phyloP scores from a whole-genome alignment of 2,113 vertebrate genomes.

The Garra rufa region DNA sequence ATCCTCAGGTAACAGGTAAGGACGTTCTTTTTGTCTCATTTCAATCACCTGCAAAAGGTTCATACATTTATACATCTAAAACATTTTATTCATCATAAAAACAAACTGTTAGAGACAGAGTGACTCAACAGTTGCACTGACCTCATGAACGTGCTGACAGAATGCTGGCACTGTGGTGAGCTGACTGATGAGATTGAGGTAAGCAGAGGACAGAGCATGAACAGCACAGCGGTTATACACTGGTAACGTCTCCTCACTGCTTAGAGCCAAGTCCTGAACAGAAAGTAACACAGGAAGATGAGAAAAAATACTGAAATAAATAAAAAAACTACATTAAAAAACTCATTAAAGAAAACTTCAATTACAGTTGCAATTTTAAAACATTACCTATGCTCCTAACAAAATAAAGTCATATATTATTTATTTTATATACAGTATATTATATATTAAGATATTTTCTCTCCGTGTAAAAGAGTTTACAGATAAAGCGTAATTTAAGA shows the following conservation, averaged over 20 bases:
- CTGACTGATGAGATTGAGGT: slow-evolving; percentile 96
- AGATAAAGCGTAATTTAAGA: too few species aligned
- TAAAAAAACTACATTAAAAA: background rate
- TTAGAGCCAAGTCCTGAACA: slow-evolving; percentile 86
- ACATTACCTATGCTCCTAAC: background rate
- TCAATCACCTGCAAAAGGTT: slow-evolving; percentile 85
- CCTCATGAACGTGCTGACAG: slow-evolving; percentile 95
- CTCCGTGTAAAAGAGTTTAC: too few species aligned
- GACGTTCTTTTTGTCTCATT: slow-evolving; percentile 86
- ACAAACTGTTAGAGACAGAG: background rate
- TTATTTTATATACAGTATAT: too few species aligned
- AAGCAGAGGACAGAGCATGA: slow-evolving; percentile 87
- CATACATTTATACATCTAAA: background rate
- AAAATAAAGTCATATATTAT: too few species aligned
- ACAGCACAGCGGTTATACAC: slow-evolving; percentile 90
- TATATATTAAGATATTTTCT: too few species aligned
- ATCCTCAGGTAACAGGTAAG: slow-evolving; percentile 87
- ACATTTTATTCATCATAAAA: background rate
- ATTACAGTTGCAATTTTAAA: background rate
- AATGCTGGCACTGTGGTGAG: slow-evolving; percentile 93
- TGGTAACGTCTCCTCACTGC: slow-evolving; percentile 84
- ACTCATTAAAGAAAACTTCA: background rate
- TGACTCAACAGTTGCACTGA: slow-evolving; percentile 51
- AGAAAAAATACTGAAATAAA: background rate
- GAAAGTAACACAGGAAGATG: slow-evolving; percentile 21